These are phyloP conservation scores for Heliconius eleuchia DNA, from an alignment of 1,140 invertebrate genomes.

Conservation along the genomic window DNA sequence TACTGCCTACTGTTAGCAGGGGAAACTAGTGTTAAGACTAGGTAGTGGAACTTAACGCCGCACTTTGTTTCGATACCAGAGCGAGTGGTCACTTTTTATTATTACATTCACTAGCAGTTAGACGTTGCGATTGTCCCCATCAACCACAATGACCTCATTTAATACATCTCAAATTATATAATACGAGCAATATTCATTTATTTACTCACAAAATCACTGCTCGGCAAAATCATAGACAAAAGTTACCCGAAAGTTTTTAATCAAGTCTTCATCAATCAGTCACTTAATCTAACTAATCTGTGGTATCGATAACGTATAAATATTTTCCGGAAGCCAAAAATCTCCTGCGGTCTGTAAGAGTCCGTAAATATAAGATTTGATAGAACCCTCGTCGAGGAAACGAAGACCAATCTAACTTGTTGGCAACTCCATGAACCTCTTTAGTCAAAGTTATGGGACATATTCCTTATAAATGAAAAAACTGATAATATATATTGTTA, in stretches of 20 bases:
- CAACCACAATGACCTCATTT: too few species aligned
- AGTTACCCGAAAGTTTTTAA: neutral
- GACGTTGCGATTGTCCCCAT: too few species aligned
- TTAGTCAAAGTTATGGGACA: neutral
- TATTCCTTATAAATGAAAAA: neutral
- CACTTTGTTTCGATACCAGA: too few species aligned
- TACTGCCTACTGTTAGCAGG: neutral
- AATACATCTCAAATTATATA: too few species aligned
- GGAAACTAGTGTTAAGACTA: neutral
- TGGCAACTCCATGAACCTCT: neutral
- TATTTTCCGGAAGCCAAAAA: neutral
- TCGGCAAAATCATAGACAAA: neutral
- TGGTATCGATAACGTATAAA: neutral
- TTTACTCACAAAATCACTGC: neutral
- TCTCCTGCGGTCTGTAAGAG: neutral
- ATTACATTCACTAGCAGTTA: too few species aligned
- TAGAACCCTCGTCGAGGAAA: neutral
- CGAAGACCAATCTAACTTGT: conserved; percentile 6
- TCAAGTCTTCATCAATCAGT: neutral
- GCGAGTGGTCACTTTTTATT: too few species aligned
- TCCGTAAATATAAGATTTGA: neutral
- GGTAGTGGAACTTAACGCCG: too few species aligned
- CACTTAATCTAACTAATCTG: neutral
- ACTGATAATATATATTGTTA: too few species aligned
- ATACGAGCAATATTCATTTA: neutral